Base-by-base conservation (phyloP, 2,797 vertebrate species). In the Rhinichthys osculus region DNA sequence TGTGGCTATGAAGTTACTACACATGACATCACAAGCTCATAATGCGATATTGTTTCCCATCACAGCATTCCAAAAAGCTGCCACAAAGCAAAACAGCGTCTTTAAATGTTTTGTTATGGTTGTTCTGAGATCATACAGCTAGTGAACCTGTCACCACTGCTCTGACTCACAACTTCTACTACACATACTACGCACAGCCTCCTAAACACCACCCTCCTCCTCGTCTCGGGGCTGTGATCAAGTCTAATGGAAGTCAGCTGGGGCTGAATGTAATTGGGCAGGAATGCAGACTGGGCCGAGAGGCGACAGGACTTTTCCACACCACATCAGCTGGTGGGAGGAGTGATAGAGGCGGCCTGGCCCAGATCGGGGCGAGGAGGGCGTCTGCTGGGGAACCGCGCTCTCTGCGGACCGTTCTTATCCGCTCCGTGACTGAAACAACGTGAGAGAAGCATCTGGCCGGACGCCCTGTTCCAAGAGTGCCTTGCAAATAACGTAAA, bases 221-320 rank as follows among this genome's bases (percentile, higher is more conserved):
- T 40, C 16, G 59, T 80, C 76, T 72, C 62, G 66, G 77, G 93
- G 90, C 90, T 93, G 89, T 92, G 94, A 95, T 95, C 92, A 93
- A 90, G 87, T 88, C 91, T 95, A 95, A 95, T 94, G 93, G 90
- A 93, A 93, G 93, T 95, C 93, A 95, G 92, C 94, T 95, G 94
- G 92, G 93, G 92, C 91, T 90, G 90, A 84, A 91, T 91, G 92
- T 94, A 95, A 95, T 95, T 94, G 94, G 91, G 90, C 73, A 93
- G 93, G 93, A 95, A 95, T 95, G 92, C 87, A 94, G 94, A 94
- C 88, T 30, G 89, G 92, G 93, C 90, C 90, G 92, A 87, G 91
- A 85, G 88, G 86, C 88, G 88, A 90, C 89, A 88, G 81, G 83
- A 89, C 78, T 85, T 89, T 87, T 88, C 81, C 78, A 90, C 80